These are phyloP conservation scores for Boloria euphrosyne DNA, from an alignment of 2,888 invertebrate genomes.

Conservation along the genomic window DNA sequence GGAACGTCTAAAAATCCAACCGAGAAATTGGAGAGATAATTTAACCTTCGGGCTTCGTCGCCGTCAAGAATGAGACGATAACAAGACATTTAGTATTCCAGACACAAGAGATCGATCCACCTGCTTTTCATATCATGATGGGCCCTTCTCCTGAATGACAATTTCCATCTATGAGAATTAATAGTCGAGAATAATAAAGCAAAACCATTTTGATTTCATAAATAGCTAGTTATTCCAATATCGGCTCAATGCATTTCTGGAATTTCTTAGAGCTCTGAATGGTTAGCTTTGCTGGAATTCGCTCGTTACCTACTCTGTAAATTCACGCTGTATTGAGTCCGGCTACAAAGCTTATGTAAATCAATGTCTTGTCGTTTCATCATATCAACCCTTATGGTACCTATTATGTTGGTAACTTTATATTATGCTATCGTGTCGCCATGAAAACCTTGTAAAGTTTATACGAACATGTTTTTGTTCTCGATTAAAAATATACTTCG, in stretches of 20 bases:
- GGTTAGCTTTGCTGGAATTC: slow-evolving; percentile 20
- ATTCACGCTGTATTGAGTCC: slow-evolving; percentile 4
- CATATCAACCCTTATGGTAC: too few species aligned
- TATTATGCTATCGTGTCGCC: too few species aligned
- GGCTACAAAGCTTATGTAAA: slow-evolving; percentile 5
- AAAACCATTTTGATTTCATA: slow-evolving; percentile 59
- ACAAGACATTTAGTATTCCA: slow-evolving; percentile 76
- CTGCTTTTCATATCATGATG: slow-evolving; percentile 71
- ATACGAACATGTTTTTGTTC: too few species aligned
- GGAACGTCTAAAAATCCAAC: slow-evolving; percentile 52
- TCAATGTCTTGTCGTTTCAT: slow-evolving; percentile 11
- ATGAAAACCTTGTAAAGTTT: too few species aligned
- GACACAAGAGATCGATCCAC: slow-evolving; percentile 73
- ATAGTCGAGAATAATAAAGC: slow-evolving; percentile 55
- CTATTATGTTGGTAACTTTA: background rate
- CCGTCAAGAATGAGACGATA: slow-evolving; percentile 70
- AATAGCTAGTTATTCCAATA: slow-evolving; percentile 65
- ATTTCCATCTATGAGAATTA: slow-evolving; percentile 78
- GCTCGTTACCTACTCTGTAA: background rate
- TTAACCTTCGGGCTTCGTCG: slow-evolving; percentile 66
- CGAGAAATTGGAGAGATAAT: slow-evolving; percentile 57
- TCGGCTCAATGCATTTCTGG: slow-evolving; percentile 48
- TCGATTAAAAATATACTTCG: too few species aligned
- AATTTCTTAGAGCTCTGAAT: slow-evolving; percentile 39
- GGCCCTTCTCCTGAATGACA: slow-evolving; percentile 70